Evolutionary conservation across 1,140 invertebrate species (phyloP).

Genomic region (Grapholita molesta): DNA sequence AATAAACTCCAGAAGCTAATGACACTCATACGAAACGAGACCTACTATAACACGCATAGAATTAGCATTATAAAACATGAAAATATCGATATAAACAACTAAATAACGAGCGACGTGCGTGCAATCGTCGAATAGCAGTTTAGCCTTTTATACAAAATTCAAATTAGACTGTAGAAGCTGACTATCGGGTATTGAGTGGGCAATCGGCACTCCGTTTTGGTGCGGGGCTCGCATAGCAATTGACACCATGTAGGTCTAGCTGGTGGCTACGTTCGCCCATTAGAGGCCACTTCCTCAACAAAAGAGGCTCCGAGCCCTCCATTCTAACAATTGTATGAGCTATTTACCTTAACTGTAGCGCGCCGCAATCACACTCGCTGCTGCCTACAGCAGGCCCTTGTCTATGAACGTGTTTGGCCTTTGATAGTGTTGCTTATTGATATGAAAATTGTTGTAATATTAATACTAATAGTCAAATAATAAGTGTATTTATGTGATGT

Average conservation of each 20-base stretch:
- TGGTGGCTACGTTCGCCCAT: conserved; percentile 54
- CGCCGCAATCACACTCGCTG: conserved; percentile 60
- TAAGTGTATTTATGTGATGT: too few relatives aligned
- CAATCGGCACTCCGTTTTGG: conserved; percentile 39
- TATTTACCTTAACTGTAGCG: conserved; percentile 74
- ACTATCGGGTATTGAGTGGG: conserved; percentile 34
- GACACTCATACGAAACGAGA: not conserved
- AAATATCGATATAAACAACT: conserved; percentile 14
- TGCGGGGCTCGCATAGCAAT: conserved; percentile 42
- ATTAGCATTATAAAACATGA: conserved; percentile 3
- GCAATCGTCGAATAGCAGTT: conserved; percentile 34
- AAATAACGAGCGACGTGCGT: not conserved
- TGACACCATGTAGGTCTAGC: conserved; percentile 68
- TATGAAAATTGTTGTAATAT: too few relatives aligned
- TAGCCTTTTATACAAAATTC: conserved; percentile 45
- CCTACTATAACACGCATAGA: not conserved
- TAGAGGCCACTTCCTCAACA: conserved; percentile 70
- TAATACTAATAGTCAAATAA: too few relatives aligned
- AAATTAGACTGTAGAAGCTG: conserved; percentile 42
- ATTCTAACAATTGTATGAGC: conserved; percentile 75
- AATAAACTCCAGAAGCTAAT: not conserved
- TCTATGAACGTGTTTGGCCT: conserved; percentile 44
- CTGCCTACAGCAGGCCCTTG: too few relatives aligned
- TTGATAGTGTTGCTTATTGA: conserved; percentile 23
- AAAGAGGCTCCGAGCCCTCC: conserved; percentile 62